Evolutionary conservation across 2,888 invertebrate species (phyloP), one percentile per base, ranked within the genome.

Genomic region (Argyresthia albistria): DNA sequence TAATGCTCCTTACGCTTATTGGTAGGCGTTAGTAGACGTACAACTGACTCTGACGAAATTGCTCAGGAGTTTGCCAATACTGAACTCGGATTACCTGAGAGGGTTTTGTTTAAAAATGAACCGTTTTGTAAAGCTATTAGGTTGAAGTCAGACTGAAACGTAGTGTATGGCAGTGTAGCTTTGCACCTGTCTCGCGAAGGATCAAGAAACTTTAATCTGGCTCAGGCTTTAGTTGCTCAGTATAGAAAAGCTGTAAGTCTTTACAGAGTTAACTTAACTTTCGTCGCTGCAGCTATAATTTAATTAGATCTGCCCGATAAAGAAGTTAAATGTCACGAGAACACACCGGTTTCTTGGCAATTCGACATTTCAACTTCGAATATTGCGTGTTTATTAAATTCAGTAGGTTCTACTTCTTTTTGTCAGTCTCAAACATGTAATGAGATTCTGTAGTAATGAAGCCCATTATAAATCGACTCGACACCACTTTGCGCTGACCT

Each of bases 181-280:
- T 66, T 74, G 73, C 82, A 82, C 83, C 81, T 84, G 83, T 80
- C 72, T 67, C 65, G 65, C 46, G 65, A 69, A 73, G 72, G 72
- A 82, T 78, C 75, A 75, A 76, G 76, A 70, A 78, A 79, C 78
- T 76, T 68, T 73, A 76, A 77, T 80, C 76, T 70, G 61, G 70
- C 71, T 72, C 70, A 70, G 72, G 68, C 63, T 67, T 63, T 58
- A 60, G 56, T 56, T 57, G 14, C 37, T 60, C 14, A 53, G 48
- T 4, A 9, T 12, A 43, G 70, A 71, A 79, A 76, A 69, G 69
- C 67, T 69, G 59, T 68, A 73, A 63, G 65, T 72, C 58, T 58
- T 62, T 59, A 64, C 66, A 66, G 58, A 66, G 67, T 63, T 63
- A 60, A 60, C 60, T 60, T 56, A 65, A 67, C 69, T 71, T 71